phyloP scores from a whole-genome alignment of 2,113 vertebrate genomes.

The Podarcis muralis region DNA sequence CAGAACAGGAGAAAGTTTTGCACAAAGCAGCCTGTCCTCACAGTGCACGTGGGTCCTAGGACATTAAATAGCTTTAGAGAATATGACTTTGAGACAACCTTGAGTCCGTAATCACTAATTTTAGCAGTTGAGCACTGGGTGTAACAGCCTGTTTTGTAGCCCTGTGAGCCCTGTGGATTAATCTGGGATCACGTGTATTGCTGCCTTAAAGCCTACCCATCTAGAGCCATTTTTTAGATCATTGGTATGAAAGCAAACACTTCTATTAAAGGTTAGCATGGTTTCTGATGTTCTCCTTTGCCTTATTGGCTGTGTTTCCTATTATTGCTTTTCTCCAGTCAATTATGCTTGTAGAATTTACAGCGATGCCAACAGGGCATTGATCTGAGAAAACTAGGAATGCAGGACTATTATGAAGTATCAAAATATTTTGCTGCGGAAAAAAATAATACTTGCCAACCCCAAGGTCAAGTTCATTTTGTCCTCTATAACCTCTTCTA shows the following conservation, averaged over 20 bases:
- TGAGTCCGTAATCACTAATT: background rate
- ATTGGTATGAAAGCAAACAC: constrained; percentile 14
- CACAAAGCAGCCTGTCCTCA: background rate
- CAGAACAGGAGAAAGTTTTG: background rate
- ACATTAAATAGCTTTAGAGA: background rate
- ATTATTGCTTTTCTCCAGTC: constrained; percentile 28
- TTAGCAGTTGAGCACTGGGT: background rate
- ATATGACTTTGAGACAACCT: background rate
- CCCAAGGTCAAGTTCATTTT: constrained; percentile 48
- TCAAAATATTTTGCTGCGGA: constrained; percentile 26
- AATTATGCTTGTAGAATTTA: constrained; percentile 26
- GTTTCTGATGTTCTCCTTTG: constrained; percentile 12
- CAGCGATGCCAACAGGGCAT: constrained; percentile 9
- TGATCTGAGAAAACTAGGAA: constrained; percentile 3
- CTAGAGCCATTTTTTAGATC: background rate
- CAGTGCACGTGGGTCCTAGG: background rate
- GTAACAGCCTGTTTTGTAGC: background rate
- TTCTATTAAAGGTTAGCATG: constrained; percentile 7
- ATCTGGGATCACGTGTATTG: background rate
- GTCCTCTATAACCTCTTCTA: constrained; percentile 39
- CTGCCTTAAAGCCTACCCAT: background rate
- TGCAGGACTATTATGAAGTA: constrained; percentile 4
- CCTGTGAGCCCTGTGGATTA: background rate
- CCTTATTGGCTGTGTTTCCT: constrained; percentile 15
- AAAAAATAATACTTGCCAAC: constrained; percentile 20